Evolutionary conservation across 1,140 invertebrate genomes (phyloP).

Genomic region (Monomorium pharaonis): DNA sequence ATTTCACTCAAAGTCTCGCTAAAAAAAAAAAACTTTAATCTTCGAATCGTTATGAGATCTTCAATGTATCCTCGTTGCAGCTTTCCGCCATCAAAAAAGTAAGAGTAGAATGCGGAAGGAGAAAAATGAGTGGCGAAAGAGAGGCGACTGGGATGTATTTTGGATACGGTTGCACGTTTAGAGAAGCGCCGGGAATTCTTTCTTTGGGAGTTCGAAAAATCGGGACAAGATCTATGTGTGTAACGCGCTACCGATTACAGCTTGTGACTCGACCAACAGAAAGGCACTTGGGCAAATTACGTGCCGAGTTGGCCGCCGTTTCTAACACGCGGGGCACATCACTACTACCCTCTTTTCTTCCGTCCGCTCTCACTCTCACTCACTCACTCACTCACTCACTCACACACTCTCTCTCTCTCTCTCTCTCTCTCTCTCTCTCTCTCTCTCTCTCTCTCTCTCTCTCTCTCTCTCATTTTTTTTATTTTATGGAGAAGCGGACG

Average conservation of each 20-base stretch:
- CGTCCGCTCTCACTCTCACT: slow-evolving; percentile 28
- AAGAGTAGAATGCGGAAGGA: background rate
- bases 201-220: slow-evolving; percentile 66
- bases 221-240: slow-evolving; percentile 74
- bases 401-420: background rate
- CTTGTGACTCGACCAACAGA: slow-evolving; percentile 84
- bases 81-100: slow-evolving; percentile 42
- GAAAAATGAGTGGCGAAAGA: slow-evolving; percentile 51
- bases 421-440: background rate
- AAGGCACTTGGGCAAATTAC: slow-evolving; percentile 85
- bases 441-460: background rate
- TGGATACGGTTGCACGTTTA: slow-evolving; percentile 14
- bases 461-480: slow-evolving; percentile 11
- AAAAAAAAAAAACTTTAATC: slow-evolving; percentile 9
- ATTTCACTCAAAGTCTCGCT: background rate
- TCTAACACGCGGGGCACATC: slow-evolving; percentile 80
- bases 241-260: slow-evolving; percentile 76
- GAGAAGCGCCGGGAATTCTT: slow-evolving; percentile 53
- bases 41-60: slow-evolving; percentile 7
- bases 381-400: no score
- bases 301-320: slow-evolving; percentile 83
- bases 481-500: background rate
- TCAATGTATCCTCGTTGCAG: slow-evolving; percentile 19
- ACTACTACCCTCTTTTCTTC: slow-evolving; percentile 59
- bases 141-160: slow-evolving; percentile 53